Conservation (phyloP, 92 coral and sea anemone species). For the Porites lobata region DNA sequence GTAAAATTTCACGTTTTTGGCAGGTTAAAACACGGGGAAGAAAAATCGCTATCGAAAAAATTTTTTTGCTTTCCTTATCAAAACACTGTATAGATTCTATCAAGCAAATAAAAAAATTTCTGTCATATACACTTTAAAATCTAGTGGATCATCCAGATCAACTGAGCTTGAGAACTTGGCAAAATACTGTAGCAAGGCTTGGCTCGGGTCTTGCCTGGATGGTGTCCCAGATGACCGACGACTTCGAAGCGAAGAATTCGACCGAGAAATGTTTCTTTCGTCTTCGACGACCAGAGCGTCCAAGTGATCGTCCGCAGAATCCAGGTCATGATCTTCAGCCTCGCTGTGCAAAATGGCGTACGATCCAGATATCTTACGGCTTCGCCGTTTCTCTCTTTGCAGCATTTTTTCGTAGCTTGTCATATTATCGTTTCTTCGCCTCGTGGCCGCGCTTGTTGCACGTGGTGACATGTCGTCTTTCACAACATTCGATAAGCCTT, state of each 20-base stretch:
- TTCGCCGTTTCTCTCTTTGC: slow-evolving; percentile 19
- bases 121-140: too few species aligned
- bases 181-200: slow-evolving; percentile 67
- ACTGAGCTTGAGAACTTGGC: slow-evolving; percentile 66
- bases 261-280: background rate
- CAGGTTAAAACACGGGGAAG: too few species aligned
- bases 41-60: too few species aligned
- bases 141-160: slow-evolving; percentile 67
- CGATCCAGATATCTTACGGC: slow-evolving; percentile 11
- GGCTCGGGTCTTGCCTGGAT: slow-evolving; percentile 24
- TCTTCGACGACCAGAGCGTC: slow-evolving; percentile 13
- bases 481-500: background rate
- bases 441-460: slow-evolving; percentile 22
- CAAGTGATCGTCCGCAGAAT: background rate
- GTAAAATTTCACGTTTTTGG: too few species aligned
- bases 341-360: slow-evolving; percentile 42
- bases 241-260: slow-evolving; percentile 26
- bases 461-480: background rate
- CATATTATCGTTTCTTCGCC: slow-evolving; percentile 40
- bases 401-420: slow-evolving; percentile 47
- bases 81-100: too few species aligned
- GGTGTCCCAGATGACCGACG: slow-evolving; percentile 8
- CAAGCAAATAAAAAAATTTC: too few species aligned
- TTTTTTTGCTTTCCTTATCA: too few species aligned
- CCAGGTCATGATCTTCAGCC: slow-evolving; percentile 23